Conservation (phyloP, 2,888 invertebrate genomes). For the Macrophya alboannulata region DNA sequence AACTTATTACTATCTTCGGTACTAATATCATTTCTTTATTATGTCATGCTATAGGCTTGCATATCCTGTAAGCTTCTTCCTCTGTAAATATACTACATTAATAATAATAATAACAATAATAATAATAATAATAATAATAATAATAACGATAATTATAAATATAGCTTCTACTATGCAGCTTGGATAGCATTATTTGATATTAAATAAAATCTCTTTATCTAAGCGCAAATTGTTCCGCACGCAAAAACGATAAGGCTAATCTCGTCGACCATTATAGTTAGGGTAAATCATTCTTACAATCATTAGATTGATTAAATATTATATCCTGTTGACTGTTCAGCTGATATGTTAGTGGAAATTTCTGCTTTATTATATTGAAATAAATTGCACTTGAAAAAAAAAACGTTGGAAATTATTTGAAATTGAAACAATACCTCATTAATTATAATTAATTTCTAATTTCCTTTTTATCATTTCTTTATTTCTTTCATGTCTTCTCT, state of each 20-base stretch:
- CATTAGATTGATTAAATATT: conserved; percentile 16
- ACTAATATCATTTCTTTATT: background rate
- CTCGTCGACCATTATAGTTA: conserved; percentile 42
- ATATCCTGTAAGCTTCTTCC: background rate
- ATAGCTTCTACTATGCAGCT: background rate
- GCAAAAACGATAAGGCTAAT: conserved; percentile 33
- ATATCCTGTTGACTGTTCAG: background rate
- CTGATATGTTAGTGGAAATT: background rate
- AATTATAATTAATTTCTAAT: background rate
- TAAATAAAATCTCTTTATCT: background rate
- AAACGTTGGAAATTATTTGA: background rate
- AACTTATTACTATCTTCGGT: background rate
- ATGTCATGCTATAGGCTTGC: background rate
- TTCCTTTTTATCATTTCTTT: background rate
- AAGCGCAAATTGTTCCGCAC: background rate
- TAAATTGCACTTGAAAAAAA: background rate
- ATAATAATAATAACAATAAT: background rate
- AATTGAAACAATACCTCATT: background rate
- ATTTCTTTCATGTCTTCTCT: conserved; percentile 66
- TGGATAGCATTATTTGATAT: background rate
- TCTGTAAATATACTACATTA: background rate
- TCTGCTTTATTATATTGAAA: background rate
- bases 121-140: background rate
- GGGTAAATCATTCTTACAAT: conserved; percentile 40
- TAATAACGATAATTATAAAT: background rate